Conservation (phyloP, 2,113 vertebrate genomes). For the pig (Sus scrofa) region T2T-Sscrofa CM000812.6:210953501-210954000, state of each 20-base stretch:
- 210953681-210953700: slow-evolving; percentile 47
- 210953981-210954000: not conserved
- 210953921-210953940: not conserved
- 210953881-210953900: not conserved
- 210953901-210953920: not conserved
- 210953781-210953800: not conserved
- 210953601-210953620: not conserved
- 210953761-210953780: slow-evolving; percentile 37
- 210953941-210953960: not conserved
- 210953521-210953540: not conserved
- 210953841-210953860: not conserved
- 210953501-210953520: not conserved
- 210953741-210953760: not conserved
- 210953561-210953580: not conserved
- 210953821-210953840: not conserved
- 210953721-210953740: not conserved
- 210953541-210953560: not conserved
- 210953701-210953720: slow-evolving; percentile 17
- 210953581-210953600: slow-evolving; percentile 28
- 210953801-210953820: not conserved
- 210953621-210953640: slow-evolving; percentile 25
- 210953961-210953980: not conserved
- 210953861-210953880: not conserved
- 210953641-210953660: not conserved
- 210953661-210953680: not conserved